Base-by-base conservation (phyloP, 2,888 invertebrate genomes). In the Drosophila sordidula region DNA sequence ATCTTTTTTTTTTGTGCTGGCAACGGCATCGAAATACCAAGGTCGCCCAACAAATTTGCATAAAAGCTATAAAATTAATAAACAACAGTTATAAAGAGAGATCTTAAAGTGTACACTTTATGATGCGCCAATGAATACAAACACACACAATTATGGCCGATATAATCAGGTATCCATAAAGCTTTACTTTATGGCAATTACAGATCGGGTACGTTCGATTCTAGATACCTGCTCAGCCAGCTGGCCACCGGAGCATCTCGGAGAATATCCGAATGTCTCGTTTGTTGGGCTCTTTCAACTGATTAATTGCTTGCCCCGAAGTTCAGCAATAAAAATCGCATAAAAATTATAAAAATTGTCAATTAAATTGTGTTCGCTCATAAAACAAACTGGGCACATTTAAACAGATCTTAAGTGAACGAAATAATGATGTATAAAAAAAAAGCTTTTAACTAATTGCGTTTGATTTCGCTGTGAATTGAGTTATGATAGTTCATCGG, bases 401-500 rank as follows among this genome's bases (percentile, higher is more conserved):
- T 26, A 29, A 39, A 32, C 42, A 38, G 45, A 42, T 38, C 16
- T 50, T 29, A 32, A 42, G 14, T 16, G 9, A 29, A 6, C 2
- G n/a, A 29, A 29, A 29, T 29, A 26, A 1, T 8, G 18, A 32
- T 1, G 9, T 26, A 22, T 32, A 14, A 39, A 16, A 61, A 4
- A 52, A 56, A 51, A 29, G 6, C 12, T 26, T 26, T 50, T 57
- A 57, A 63, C 63, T 55, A 61, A 62, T 58, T 65, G 62, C 47
- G 39, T 12, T 50, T 14, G 18, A 50, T 59, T 73, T 62, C 57
- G 57, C 52, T 29, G 45, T 44, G 54, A 44, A 54, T 61, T 55
- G 63, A 71, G 39, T 66, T 75, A 62, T 68, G 75, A 63, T 29
- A 5, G 44, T 18, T 22, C 6, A 26, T 69, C 46, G 46, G 18